Conservation (phyloP, 1,140 invertebrate species). For the Drosophila grimshawi region DNA sequence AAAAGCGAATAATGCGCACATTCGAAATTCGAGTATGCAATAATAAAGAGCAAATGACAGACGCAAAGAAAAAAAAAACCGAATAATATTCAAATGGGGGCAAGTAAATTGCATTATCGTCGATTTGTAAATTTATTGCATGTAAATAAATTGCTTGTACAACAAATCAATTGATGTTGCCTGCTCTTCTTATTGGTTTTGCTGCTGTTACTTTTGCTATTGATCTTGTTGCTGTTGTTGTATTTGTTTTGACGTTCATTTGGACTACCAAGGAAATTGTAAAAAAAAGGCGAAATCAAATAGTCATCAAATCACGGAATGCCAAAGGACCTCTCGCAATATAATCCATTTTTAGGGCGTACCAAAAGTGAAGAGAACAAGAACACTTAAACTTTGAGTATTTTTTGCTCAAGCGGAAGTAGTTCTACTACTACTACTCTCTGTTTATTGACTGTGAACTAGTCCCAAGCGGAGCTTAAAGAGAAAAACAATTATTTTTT, state of each 20-base stretch:
- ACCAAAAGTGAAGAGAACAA: slow-evolving; percentile 40
- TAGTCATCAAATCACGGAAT: slow-evolving; percentile 61
- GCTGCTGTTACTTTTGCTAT: slow-evolving; percentile 1
- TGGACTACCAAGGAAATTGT: slow-evolving; percentile 32
- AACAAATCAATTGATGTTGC: slow-evolving; percentile 69
- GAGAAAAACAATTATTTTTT: not conserved
- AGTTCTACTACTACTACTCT: not conserved
- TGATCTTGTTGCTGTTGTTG: not conserved
- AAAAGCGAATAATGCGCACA: slow-evolving; percentile 29
- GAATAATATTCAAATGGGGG: slow-evolving; percentile 33
- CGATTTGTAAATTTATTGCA: slow-evolving; percentile 77
- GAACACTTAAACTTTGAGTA: not conserved
- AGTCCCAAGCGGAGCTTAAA: not conserved
- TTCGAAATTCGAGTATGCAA: slow-evolving; percentile 49
- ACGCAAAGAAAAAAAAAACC: slow-evolving; percentile 11
- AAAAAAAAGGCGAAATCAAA: slow-evolving; percentile 56
- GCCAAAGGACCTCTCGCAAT: slow-evolving; percentile 44
- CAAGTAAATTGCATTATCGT: slow-evolving; percentile 78
- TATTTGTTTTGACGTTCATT: slow-evolving; percentile 12
- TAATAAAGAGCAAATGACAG: slow-evolving; percentile 51
- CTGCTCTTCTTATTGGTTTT: slow-evolving; percentile 1
- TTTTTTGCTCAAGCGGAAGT: not conserved
- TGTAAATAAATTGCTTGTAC: slow-evolving; percentile 72
- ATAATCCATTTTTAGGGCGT: slow-evolving; percentile 56
- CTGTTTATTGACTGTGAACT: not conserved